A percentile compares a stretch with the other conserved stretches of the same genome.
Conservation (phyloP, 2,797 vertebrate species). For the Manis pentadactyla region DNA sequence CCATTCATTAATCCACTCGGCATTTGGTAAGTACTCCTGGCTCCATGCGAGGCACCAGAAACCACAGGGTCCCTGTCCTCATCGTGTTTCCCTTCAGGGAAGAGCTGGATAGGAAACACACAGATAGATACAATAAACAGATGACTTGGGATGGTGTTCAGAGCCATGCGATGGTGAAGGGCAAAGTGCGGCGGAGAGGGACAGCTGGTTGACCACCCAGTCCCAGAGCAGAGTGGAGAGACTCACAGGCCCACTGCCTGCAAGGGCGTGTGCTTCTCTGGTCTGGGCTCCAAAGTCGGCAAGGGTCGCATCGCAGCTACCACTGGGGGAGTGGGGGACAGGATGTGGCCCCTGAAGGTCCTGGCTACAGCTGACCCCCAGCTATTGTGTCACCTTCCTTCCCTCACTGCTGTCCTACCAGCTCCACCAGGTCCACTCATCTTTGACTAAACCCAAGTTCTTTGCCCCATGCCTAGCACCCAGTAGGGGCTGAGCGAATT, state of each 20-base stretch:
- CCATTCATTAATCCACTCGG: not conserved
- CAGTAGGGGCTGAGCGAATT: not conserved
- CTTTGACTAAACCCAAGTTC: slow-evolving; percentile 49
- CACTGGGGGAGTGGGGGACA: not conserved
- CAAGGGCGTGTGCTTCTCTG: not conserved
- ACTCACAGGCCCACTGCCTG: accelerated
- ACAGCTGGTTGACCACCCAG: not conserved
- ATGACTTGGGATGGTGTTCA: not conserved
- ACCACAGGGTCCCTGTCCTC: not conserved
- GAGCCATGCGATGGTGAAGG: not conserved
- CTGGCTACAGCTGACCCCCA: not conserved
- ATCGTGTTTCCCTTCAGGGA: not conserved
- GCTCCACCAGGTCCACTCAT: not conserved
- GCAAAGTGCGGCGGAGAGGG: not conserved
- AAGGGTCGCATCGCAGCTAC: not conserved
- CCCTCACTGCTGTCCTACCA: not conserved
- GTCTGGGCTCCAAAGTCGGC: not conserved
- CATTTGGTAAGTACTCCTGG: not conserved
- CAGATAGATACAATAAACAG: not conserved
- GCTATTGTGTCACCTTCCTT: not conserved
- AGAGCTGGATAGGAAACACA: not conserved
- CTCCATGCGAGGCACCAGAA: not conserved
- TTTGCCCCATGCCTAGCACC: not conserved
- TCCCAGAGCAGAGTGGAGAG: not conserved
- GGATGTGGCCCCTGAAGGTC: not conserved